Evolutionary conservation across 1,140 invertebrate species (phyloP), one percentile per base, ranked within the genome.

Genomic region (Drosophila ohnishii): DNA sequence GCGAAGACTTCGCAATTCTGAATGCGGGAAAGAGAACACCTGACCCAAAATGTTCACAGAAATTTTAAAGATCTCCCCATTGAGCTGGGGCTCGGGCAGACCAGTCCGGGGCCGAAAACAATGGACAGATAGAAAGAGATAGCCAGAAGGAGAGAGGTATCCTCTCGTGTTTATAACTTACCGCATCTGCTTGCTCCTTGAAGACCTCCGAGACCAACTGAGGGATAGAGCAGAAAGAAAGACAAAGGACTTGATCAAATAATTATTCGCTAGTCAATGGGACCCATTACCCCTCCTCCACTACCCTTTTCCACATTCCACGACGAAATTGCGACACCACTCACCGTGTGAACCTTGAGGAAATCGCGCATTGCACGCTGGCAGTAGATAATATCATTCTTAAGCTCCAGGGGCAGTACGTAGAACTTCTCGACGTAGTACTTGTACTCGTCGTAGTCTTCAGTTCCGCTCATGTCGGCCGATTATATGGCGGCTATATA

Each of bases 311-410:
- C 11, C 22, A 13, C 22, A 13, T 34, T 51, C 11, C 19, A 25
- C 34, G 8, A n/a, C 51, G 2, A 22, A 37, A 37, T 55, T 55
- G 34, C 19, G 19, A 55, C 60, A 16, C 50, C 48, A 78, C 79
- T 91, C 51, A 91, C 90, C 80, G 75, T 74, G 59, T 91, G 90
- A 53, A 91, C 90, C 70, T 90, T 91, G 55, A 91, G 77, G 67
- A 86, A 85, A 47, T 90, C 73, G 53, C 84, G 80, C 72, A 91
- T 28, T 35, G 89, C 78, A 53, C 90, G 84, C 64, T 91, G 90
- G 57, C 89, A 91, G 62, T 91, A 91, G 61, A 91, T 71, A 64
- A 91, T 80, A 45, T 91, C 90, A 71, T 91, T 88, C 47, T 88
- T 90, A 1, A 91, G 62, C 32, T 91, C 90, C 65, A 77, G 65